phyloP scores from a whole-genome alignment of 2,797 vertebrate species.

The Chiloscyllium punctatum region DNA sequence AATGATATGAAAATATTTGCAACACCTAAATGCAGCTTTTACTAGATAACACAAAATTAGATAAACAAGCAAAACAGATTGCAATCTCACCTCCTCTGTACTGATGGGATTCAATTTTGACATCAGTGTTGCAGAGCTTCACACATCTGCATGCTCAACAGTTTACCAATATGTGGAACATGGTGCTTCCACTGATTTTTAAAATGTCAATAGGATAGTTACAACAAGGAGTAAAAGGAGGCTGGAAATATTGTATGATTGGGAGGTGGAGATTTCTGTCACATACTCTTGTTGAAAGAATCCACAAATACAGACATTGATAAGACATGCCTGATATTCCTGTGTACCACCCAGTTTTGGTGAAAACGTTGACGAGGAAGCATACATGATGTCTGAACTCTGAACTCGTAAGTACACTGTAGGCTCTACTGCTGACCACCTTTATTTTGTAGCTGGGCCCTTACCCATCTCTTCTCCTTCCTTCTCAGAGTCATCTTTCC shows the following conservation, averaged over 20 bases:
- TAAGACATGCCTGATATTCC: not conserved
- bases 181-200: not conserved
- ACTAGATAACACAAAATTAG: not conserved
- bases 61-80: not conserved
- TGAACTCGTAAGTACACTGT: not conserved
- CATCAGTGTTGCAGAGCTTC: not conserved
- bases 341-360: not conserved
- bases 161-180: not conserved
- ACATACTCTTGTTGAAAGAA: not conserved
- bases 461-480: not conserved
- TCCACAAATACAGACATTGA: not conserved
- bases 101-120: not conserved
- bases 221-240: not conserved
- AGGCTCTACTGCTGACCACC: not conserved
- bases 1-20: not conserved
- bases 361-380: not conserved
- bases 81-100: not conserved
- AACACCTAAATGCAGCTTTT: not conserved
- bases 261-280: not conserved
- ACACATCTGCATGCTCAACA: not conserved
- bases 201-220: not conserved
- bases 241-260: not conserved
- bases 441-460: not conserved
- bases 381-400: not conserved
- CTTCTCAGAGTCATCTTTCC: not conserved